A percentile compares a stretch with the other conserved stretches of the same genome.
phyloP scores from a whole-genome alignment of 2,888 invertebrate species.

The Anorthoa munda region DNA sequence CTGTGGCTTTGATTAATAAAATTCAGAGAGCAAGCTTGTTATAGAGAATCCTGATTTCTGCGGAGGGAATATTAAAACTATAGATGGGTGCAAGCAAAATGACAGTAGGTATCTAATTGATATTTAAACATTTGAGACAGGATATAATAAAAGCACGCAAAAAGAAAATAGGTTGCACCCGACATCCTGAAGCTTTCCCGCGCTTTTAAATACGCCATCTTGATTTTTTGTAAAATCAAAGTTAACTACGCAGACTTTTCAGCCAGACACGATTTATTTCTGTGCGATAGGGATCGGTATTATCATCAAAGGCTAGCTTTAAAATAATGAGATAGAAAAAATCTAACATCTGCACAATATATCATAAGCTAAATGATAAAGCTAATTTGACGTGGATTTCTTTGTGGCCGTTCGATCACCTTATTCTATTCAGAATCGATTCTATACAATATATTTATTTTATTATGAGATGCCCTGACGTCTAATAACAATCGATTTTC shows the following conservation, averaged over 20 bases:
- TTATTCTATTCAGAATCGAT: conserved; percentile 69
- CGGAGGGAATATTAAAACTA: neutral
- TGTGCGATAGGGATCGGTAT: neutral
- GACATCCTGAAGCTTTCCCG: neutral
- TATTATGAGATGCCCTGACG: conserved; percentile 75
- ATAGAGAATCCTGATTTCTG: neutral
- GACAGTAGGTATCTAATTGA: no score
- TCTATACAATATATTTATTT: conserved; percentile 75
- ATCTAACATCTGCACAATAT: conserved; percentile 49
- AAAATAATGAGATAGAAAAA: conserved; percentile 16
- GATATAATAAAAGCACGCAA: neutral
- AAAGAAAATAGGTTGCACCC: neutral
- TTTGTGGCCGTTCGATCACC: conserved; percentile 66
- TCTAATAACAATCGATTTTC: conserved; percentile 86
- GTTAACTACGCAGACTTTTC: neutral
- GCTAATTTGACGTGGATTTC: conserved; percentile 73
- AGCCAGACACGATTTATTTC: conserved; percentile 9
- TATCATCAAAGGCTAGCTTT: neutral
- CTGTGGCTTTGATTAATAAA: conserved; percentile 13
- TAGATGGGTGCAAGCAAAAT: neutral
- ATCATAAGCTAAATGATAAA: conserved; percentile 65
- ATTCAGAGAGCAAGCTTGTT: neutral
- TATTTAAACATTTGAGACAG: neutral
- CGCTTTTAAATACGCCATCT: neutral
- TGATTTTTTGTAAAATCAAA: neutral